Conservation (phyloP, 2,888 invertebrate genomes). For the Galeruca laticollis region DNA sequence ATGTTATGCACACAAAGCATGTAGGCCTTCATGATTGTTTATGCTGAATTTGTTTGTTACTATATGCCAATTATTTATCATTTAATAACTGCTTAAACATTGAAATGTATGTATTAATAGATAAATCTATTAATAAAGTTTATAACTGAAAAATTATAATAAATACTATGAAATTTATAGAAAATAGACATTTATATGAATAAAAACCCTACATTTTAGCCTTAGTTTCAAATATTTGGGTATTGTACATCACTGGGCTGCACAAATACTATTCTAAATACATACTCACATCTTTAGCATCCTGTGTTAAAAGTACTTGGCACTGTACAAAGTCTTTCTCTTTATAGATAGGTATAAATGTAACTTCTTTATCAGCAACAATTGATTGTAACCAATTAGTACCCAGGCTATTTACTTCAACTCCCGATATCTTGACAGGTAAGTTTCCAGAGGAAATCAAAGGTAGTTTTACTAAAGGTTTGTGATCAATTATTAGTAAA, state of each 20-base stretch:
- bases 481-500: conserved; percentile 65
- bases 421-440: conserved; percentile 70
- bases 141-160: neutral
- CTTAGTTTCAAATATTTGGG: too few species aligned
- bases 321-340: conserved; percentile 66
- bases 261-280: conserved; percentile 15
- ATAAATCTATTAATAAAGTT: too few species aligned
- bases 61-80: too few species aligned
- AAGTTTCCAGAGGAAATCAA: conserved; percentile 59
- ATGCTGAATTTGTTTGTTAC: too few species aligned
- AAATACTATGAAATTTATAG: conserved; percentile 4
- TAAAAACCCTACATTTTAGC: neutral
- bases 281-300: conserved; percentile 56
- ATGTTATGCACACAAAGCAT: too few species aligned
- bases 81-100: too few species aligned
- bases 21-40: too few species aligned
- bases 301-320: conserved; percentile 63
- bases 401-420: conserved; percentile 68
- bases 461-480: conserved; percentile 62
- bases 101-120: too few species aligned
- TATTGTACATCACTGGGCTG: neutral
- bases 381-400: conserved; percentile 67
- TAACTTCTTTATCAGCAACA: conserved; percentile 63
- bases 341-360: conserved; percentile 65
- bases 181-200: neutral